Evolutionary conservation across 2,888 invertebrate genomes (phyloP).

Genomic region (Mesorhabditis sp.): DNA sequence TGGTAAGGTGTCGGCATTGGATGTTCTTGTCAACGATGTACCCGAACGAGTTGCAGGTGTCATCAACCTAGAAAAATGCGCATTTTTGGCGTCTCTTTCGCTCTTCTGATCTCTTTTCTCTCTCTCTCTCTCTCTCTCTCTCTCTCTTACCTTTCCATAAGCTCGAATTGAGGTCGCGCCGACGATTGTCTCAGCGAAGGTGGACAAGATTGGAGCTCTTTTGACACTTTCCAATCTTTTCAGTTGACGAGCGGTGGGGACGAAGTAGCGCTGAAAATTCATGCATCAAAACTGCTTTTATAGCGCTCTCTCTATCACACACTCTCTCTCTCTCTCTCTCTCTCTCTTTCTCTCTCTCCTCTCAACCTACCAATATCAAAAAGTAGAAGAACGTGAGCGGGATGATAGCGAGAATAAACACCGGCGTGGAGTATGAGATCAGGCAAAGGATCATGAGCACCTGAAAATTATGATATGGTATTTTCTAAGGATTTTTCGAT

Average conservation of each 20-base stretch:
- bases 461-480: constrained; percentile 9
- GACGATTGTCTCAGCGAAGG: constrained; percentile 88
- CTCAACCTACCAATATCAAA: constrained; percentile 33
- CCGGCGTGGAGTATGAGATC: constrained; percentile 31
- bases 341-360: neutral
- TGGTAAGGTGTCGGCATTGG: constrained; percentile 37
- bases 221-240: constrained; percentile 89
- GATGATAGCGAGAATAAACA: constrained; percentile 37
- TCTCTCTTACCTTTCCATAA: constrained; percentile 30
- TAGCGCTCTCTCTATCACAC: neutral
- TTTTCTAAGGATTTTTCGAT: neutral
- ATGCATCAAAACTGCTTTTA: neutral
- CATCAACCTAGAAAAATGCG: constrained; percentile 26
- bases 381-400: constrained; percentile 39
- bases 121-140: neutral
- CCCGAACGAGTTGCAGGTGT: constrained; percentile 17
- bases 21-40: constrained; percentile 21
- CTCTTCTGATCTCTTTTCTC: neutral
- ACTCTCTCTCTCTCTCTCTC: neutral
- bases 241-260: constrained; percentile 84
- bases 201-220: constrained; percentile 90
- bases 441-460: constrained; percentile 27
- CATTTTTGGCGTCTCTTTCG: neutral
- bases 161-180: constrained; percentile 58
- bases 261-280: constrained; percentile 75